These are phyloP conservation scores for Cephus pygmeus DNA, from an alignment of 2,888 invertebrate genomes.

Conservation along the genomic window DNA sequence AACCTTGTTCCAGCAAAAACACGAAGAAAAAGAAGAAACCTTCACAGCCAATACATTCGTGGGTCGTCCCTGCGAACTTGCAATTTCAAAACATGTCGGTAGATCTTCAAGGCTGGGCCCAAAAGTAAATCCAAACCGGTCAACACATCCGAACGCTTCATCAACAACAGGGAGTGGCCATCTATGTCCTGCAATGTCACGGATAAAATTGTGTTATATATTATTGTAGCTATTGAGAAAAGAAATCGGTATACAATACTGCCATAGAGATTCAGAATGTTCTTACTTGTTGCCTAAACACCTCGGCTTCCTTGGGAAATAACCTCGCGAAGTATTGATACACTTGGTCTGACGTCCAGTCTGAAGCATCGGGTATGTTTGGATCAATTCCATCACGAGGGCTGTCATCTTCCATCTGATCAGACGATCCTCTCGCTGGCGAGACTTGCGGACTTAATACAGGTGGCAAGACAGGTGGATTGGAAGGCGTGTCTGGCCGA, in stretches of 20 bases:
- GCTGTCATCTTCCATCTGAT: constrained; percentile 55
- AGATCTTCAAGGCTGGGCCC: constrained; percentile 89
- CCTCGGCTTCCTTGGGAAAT: constrained; percentile 83
- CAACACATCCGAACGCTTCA: constrained; percentile 87
- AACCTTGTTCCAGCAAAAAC: background rate
- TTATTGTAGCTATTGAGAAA: background rate
- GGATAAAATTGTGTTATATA: background rate
- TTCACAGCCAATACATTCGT: constrained; percentile 77
- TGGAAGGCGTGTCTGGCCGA: constrained; percentile 54
- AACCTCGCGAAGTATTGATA: constrained; percentile 81
- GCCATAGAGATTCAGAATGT: constrained; percentile 7
- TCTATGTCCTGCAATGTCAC: constrained; percentile 82
- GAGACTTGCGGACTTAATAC: constrained; percentile 61
- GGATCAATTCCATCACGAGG: constrained; percentile 69
- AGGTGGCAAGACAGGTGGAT: constrained; percentile 49
- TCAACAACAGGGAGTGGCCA: constrained; percentile 85
- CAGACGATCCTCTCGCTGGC: constrained; percentile 52
- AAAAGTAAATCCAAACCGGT: constrained; percentile 83
- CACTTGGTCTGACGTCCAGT: constrained; percentile 88
- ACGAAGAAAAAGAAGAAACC: background rate
- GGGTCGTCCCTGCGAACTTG: constrained; percentile 83
- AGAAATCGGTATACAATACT: constrained; percentile 18
- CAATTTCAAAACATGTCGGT: constrained; percentile 82
- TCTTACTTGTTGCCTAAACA: constrained; percentile 83
- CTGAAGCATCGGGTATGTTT: constrained; percentile 80